Conservation (phyloP, 2,113 vertebrate genomes). For the Aviceda subcristata region DNA sequence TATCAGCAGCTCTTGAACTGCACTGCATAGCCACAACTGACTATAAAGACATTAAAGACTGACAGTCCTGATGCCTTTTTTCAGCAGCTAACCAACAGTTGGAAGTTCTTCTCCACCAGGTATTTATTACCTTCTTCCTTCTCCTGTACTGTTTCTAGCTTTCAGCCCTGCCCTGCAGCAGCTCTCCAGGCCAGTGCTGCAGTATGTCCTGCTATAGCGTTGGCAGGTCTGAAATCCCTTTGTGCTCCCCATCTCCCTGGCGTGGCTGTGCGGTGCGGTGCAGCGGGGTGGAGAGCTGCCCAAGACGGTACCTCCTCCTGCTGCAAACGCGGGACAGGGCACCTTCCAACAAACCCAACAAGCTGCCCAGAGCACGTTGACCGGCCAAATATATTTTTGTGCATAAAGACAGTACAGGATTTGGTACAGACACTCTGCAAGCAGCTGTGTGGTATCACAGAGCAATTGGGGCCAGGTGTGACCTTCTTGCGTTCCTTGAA, state of each 20-base stretch:
- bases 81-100: background rate
- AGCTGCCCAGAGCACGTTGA: background rate
- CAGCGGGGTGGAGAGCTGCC: background rate
- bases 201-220: background rate
- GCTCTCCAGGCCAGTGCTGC: background rate
- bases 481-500: background rate
- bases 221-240: background rate
- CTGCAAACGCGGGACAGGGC: background rate
- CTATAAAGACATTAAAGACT: background rate
- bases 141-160: background rate
- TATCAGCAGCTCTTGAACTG: background rate
- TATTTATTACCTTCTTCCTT: background rate
- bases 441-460: background rate
- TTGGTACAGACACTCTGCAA: background rate
- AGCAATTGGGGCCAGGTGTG: background rate
- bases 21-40: background rate
- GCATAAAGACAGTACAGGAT: background rate
- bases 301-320: rapidly evolving
- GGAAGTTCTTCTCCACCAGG: background rate
- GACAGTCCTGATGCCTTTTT: background rate
- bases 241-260: background rate
- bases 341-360: background rate
- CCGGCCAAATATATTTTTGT: background rate
- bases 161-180: background rate
- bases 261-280: background rate